A percentile compares a stretch with the other conserved stretches of the same genome.
These are phyloP conservation scores for Pissodes strobi DNA, from an alignment of 1,140 invertebrate genomes.

Conservation along the genomic window DNA sequence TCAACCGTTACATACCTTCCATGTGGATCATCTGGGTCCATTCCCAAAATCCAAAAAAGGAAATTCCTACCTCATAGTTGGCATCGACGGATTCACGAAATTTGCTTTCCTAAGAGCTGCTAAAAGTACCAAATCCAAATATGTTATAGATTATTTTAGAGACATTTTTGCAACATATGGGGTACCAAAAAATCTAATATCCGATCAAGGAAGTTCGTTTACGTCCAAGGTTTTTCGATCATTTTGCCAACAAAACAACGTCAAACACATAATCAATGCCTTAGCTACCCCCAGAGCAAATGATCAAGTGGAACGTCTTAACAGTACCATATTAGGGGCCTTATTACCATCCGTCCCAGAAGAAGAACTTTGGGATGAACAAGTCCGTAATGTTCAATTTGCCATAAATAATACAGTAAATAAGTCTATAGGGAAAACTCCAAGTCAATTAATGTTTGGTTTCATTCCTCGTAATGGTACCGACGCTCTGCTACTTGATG, in stretches of 20 bases:
- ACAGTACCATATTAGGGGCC: constrained; percentile 32
- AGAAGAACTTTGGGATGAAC: constrained; percentile 35
- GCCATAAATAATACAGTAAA: constrained; percentile 39
- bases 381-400: constrained; percentile 34
- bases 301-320: constrained; percentile 48
- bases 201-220: constrained; percentile 43
- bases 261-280: constrained; percentile 42
- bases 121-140: constrained; percentile 30
- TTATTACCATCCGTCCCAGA: constrained; percentile 20
- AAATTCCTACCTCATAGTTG: constrained; percentile 31
- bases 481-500: too few species aligned
- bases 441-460: too few species aligned
- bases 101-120: constrained; percentile 17
- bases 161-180: constrained; percentile 29
- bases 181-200: constrained; percentile 34
- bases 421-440: constrained; percentile 37
- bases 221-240: constrained; percentile 38
- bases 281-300: constrained; percentile 49
- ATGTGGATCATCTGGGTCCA: constrained; percentile 44
- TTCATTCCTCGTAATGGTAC: not conserved
- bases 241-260: constrained; percentile 40
- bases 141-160: constrained; percentile 18
- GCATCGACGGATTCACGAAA: constrained; percentile 35
- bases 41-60: constrained; percentile 12
- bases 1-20: constrained; percentile 37